Evolutionary conservation across 2,113 vertebrate genomes (phyloP), one percentile per base, ranked within the genome.

Genomic region (Cyphomyrus plagiostoma): DNA sequence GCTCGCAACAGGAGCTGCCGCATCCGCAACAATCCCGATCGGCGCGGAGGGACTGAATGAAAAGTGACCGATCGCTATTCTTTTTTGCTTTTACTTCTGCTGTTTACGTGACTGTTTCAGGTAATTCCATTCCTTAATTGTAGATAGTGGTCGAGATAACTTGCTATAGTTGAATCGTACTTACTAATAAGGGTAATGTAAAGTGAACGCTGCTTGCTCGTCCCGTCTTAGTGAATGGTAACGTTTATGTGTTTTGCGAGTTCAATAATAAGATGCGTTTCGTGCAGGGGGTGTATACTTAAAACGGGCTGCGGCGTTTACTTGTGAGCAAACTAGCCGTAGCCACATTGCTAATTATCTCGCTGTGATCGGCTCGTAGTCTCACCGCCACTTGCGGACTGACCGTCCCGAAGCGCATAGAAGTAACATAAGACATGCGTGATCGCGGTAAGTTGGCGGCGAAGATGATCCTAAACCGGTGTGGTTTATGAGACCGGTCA

Each of bases 1-100:
- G 89, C 70, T 80, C 46, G 89, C 86, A 58, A 84, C 89, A 83
- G 86, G 39, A n/a, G 52, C 45, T 92, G 92, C 92, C 92, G 93
- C 85, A 6, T 30, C 80, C 50, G 26, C 8, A 56, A 84, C 89
- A 90, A 26, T 35, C 62, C 30, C 46, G 46, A 46, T 49, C 82
- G 23, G 39, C 4, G 15, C 15, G 3, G 26, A 52, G 77, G 26
- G 52, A 50, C 88, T 89, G 70, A 89, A 80, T 90, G 86, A 83
- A 56, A 80, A 77, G 26, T 46, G 84, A 8, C 82, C 86, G 89
- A 42, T 77, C 49, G 46, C 19, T 26, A 6, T 53, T 23, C 39
- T 23, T 46, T 46, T 19, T 23, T 45, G 39, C 35, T 84, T 48
- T 48, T 74, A 26, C 23, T 42, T 15, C 87, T 62, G 56, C 56